Evolutionary conservation across 2,797 vertebrate species (phyloP).

Genomic region (Parauchenoglanis ngamensis): DNA sequence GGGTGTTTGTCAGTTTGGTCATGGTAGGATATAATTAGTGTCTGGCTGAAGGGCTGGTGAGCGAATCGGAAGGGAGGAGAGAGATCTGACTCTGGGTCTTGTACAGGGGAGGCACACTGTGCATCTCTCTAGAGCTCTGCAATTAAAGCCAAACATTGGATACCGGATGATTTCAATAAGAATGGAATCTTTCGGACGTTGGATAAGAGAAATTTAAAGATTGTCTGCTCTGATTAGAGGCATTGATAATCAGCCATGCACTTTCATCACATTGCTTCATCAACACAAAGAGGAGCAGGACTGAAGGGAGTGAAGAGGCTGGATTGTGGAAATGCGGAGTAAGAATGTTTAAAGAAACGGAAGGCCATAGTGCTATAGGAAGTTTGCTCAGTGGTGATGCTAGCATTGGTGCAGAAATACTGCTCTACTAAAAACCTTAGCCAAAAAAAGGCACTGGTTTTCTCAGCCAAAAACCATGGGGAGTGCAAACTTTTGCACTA

Average conservation of each 20-base stretch:
- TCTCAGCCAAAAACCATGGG: background rate
- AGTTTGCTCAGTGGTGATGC: background rate
- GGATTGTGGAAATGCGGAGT: background rate
- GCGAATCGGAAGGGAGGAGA: conserved; percentile 18
- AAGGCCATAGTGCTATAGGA: background rate
- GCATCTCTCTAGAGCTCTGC: conserved; percentile 16
- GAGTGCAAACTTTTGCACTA: background rate
- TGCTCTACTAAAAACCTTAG: background rate
- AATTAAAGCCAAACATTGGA: conserved; percentile 22
- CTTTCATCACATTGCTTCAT: conserved; percentile 18
- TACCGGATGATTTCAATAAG: background rate
- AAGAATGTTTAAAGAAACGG: background rate
- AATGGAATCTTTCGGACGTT: conserved; percentile 17
- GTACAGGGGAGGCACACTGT: background rate
- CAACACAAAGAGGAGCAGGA: background rate
- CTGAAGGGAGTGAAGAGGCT: background rate
- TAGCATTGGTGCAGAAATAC: background rate
- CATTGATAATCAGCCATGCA: conserved; percentile 24
- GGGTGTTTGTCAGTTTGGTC: conserved; percentile 32
- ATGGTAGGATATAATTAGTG: conserved; percentile 40
- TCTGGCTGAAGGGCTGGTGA: conserved; percentile 10
- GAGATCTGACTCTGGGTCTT: background rate
- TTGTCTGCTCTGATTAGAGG: conserved; percentile 20
- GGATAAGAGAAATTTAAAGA: conserved; percentile 10
- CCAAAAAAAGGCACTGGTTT: background rate